Base-by-base conservation (phyloP, 2,888 invertebrate species). In the Slavum lentiscoides region DNA sequence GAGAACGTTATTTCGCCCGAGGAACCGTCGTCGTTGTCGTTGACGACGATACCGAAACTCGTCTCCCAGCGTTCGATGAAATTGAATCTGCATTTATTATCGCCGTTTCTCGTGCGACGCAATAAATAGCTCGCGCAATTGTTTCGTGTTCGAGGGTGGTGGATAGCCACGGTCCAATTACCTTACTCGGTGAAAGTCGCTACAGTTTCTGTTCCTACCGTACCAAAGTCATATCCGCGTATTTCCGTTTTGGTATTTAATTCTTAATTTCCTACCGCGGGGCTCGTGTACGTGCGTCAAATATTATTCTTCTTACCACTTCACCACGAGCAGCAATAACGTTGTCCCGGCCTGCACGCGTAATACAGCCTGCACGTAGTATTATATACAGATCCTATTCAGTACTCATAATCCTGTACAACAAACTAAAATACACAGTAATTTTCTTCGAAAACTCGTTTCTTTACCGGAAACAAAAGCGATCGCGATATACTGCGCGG, bases 81-180 rank as follows among this genome's bases (percentile, higher is more conserved):
- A 75, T 75, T 58, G 74, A 75, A 75, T 75, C 58, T 75, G 37
- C 74, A 75, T 75, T 74, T 55, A 74, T 74, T 74, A 74, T 66
- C 37, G 55, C 59, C 37, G 70, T 72, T 59, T 59, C 59, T 1
- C 37, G 55, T 53, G 23, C 7, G 15, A 39, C n/a, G 19, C 39
- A 13, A 39, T 64, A 21, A 43, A 21, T 66, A 61, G 72, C 37
- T 59, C 72, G 39, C 59, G 59, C 72, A 58, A 59, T 72, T 49
- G 73, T 73, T 73, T 73, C 73, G 23, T 43, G 6, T 73, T 73
- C 61, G 13, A 30, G 43, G 61, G 43, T 13, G 61, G n/a, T 30
- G 49, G 53, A 58, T 68, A 53, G 19, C 13, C 37, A 13, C n/a
- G n/a, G 30, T 64, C 64, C 74, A 74, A 74, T 74, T 74, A 74